Conservation (phyloP, 2,113 vertebrate species). For the Monarcha castaneiventris region DNA sequence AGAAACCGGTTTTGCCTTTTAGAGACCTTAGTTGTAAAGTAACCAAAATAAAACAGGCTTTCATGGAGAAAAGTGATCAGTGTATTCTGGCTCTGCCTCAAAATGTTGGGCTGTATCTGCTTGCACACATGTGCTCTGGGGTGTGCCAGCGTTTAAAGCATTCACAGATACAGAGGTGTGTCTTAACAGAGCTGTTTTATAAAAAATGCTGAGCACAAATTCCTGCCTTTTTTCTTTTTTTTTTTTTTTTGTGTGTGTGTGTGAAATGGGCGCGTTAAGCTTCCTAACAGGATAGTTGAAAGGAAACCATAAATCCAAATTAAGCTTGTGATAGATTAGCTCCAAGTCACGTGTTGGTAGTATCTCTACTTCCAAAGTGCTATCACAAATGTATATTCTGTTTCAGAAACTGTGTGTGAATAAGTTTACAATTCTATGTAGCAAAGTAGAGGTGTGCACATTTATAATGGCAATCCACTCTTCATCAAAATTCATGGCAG, state of each 20-base stretch:
- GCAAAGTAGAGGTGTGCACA: background rate
- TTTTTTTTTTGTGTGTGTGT: background rate
- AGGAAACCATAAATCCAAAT: slow-evolving; percentile 40
- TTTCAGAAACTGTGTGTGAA: background rate
- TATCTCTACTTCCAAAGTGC: background rate
- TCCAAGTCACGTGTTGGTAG: background rate
- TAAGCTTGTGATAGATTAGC: slow-evolving; percentile 45
- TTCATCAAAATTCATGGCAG: background rate
- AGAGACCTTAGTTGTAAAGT: background rate
- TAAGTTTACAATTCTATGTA: background rate
- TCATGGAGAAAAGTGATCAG: background rate
- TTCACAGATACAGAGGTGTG: background rate
- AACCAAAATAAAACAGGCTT: background rate
- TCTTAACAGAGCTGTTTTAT: background rate
- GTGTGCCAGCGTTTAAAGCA: slow-evolving; percentile 35
- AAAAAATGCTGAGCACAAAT: background rate
- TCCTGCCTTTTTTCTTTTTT: background rate
- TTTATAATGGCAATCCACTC: background rate
- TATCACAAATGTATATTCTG: background rate
- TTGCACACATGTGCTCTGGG: slow-evolving; percentile 37
- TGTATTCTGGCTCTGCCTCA: slow-evolving; percentile 9
- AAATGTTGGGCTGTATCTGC: slow-evolving; percentile 36
- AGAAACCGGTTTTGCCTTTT: background rate
- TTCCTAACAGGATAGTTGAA: slow-evolving; percentile 19
- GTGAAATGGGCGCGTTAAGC: background rate